These are phyloP conservation scores for Gallirallus australis DNA, from an alignment of 2,797 vertebrate genomes.

Conservation along the genomic window DNA sequence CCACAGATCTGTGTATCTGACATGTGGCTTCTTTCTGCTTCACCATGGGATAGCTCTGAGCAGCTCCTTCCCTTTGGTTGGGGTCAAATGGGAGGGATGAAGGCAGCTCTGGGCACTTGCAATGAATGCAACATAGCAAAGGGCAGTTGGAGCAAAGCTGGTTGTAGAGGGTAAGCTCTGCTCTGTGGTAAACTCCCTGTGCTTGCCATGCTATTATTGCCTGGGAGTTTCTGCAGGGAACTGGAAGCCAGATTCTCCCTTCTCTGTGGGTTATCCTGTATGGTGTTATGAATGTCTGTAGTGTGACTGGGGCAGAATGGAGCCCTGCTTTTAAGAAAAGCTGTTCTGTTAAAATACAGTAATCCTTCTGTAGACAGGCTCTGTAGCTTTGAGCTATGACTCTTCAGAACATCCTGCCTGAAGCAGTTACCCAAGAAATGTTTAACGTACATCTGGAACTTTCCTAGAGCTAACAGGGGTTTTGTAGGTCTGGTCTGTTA, in stretches of 20 bases:
- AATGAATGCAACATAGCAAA: background rate
- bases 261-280: background rate
- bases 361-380: background rate
- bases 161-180: background rate
- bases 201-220: background rate
- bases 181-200: background rate
- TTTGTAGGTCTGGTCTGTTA: background rate
- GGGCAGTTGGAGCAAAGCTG: background rate
- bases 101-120: background rate
- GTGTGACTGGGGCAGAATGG: background rate
- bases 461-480: background rate
- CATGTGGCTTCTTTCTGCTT: background rate
- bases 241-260: background rate
- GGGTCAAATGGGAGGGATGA: background rate
- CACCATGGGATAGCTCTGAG: background rate
- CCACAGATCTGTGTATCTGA: rapidly evolving
- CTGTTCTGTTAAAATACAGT: background rate
- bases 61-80: background rate
- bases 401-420: background rate
- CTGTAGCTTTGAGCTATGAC: background rate
- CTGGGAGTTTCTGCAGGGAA: background rate
- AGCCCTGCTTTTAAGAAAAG: background rate
- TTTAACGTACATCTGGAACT: background rate
- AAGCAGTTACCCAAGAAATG: background rate
- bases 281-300: background rate